phyloP scores from a whole-genome alignment of 2,113 vertebrate genomes.

The Patagioenas fasciata region DNA sequence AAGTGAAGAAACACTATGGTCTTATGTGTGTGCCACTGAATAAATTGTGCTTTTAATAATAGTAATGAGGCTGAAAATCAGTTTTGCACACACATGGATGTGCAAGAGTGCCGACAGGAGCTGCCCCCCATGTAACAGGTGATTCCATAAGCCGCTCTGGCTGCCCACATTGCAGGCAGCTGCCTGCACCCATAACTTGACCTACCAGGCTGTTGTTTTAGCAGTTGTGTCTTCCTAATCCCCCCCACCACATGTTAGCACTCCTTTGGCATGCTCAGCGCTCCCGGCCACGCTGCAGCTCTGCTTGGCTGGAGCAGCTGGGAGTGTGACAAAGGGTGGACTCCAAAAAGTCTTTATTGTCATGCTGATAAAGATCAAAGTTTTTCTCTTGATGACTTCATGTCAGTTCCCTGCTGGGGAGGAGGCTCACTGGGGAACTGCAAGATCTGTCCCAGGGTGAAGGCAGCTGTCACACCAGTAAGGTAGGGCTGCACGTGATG shows the following conservation, averaged over 20 bases:
- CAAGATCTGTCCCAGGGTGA: neutral
- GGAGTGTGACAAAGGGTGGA: neutral
- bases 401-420: neutral
- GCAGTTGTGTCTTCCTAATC: slow-evolving; percentile 46
- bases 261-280: neutral
- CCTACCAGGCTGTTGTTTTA: slow-evolving; percentile 17
- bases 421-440: neutral
- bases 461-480: fast-evolving
- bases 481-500: neutral
- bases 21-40: neutral
- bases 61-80: neutral
- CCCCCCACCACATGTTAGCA: neutral
- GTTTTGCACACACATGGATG: neutral
- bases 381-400: neutral
- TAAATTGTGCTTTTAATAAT: neutral
- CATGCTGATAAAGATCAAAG: neutral
- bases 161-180: slow-evolving; percentile 26
- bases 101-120: neutral
- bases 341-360: neutral
- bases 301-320: neutral
- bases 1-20: neutral
- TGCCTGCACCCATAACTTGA: slow-evolving; percentile 30
- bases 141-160: slow-evolving; percentile 8
- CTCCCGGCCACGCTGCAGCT: neutral
- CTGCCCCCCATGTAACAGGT: slow-evolving; percentile 42